Base-by-base conservation (phyloP, 37 sponge, comb jelly and placozoan genomes). In the Hexactinellida sp. region DNA sequence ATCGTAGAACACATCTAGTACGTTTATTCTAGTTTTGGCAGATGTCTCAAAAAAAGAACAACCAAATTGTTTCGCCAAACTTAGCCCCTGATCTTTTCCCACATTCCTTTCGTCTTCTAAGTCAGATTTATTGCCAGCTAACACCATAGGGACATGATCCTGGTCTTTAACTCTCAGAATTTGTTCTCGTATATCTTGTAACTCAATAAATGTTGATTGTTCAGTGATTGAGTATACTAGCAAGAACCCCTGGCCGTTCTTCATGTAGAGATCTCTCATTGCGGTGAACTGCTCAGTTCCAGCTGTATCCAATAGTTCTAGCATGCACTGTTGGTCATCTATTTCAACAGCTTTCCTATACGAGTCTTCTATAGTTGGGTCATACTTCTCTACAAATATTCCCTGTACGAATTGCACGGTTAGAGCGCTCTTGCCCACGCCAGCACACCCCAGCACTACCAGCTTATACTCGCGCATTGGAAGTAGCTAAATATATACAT, bases 241-340 rank as follows among this genome's bases (percentile, higher is more conserved):
- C 5, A 94, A 91, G 91, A 98, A 98, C 0, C 99, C 99, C 55
- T 98, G 99, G 5, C 99, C 99, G 90, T 98, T 98, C 92, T 98
- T 98, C 99, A 98, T 98, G 89, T 98, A 98, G 82, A 98, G 84
- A 38, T 98, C 99, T 37, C 99, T 87, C 99, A 98, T 98, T 0
- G 99, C 99, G 35, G 99, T 98, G 54, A 98, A 98, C 95, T 98
- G 99, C 92, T 98, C 99, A 30, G 99, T 98, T 90, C 99, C 99
- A 76, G 99, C 99, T 38, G 99, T 98, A 83, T 98, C 99, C 30
- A 98, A 89, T 1, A 98, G 93, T 83, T 98, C 99, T 84, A 98
- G 55, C 99, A 98, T 98, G 85, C 99, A 98, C 88, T 98, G 99
- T 23, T 90, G 89, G 38, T 92, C 92, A 84, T 98, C 99, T 16